Base-by-base conservation (phyloP, 2,797 vertebrate species). In the Spheniscus humboldti region DNA sequence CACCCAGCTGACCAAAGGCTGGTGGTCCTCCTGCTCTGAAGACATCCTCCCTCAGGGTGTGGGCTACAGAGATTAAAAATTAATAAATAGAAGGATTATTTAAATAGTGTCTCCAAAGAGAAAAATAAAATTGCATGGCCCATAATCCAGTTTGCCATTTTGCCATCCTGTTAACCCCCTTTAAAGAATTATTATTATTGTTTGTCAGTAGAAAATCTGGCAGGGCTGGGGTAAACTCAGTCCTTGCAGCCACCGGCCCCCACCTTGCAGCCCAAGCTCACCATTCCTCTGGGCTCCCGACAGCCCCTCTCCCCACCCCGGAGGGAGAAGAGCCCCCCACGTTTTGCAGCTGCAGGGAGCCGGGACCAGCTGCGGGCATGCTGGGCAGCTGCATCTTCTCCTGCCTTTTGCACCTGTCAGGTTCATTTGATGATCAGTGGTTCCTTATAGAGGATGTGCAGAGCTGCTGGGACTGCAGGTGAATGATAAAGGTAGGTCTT, bases 401-500 rank as follows among this genome's bases (percentile, higher is more conserved):
- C 31, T 68, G 24, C 47, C 56, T 74, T 52, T 62, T 57, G 39
- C 0, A 3, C 37, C 35, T 68, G 63, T 71, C 69, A 62, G n/a
- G 52, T 72, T 73, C 53, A 10, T 80, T 84, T 74, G 92, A 55
- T 41, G 56, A 93, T 90, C 48, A 20, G 30, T 39, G 30, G 57
- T 64, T 62, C 48, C 64, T 93, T 92, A 82, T 91, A 76, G 91
- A 87, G 64, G 72, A 56, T 33, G 67, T 5, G 3, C 48, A 48
- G 73, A 93, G 45, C 69, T 88, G 82, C 79, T 90, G 85, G 67
- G 55, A n/a, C 86, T 62, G 48, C 83, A 76, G 74, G 68, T 1
- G 4, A 64, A 84, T 23, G 72, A 92, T 93, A 92, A 96, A 97
- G 77, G 89, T 76, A 92, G 41, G n/a, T 52, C 27, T 88, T 94